Percentiles rank a stretch among this genome's conserved stretches.
Evolutionary conservation across 1,140 invertebrate species (phyloP).

Genomic region (Ceratina australensis): DNA sequence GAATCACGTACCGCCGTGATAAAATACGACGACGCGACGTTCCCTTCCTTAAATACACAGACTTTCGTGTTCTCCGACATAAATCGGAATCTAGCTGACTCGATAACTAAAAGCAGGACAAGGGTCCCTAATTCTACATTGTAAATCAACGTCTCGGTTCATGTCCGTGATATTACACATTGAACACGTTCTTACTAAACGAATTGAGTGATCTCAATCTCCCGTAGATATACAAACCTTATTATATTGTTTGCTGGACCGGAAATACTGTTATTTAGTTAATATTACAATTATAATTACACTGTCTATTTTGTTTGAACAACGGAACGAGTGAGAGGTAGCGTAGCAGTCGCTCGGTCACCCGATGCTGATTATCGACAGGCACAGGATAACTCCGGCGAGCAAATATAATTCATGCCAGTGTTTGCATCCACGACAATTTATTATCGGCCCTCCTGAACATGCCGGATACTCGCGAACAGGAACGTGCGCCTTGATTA

Average conservation of each 20-base stretch:
- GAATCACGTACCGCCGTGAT: slow-evolving; percentile 42
- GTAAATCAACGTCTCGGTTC: neutral
- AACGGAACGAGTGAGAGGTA: neutral
- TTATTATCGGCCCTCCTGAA: slow-evolving; percentile 29
- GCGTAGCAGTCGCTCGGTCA: slow-evolving; percentile 24
- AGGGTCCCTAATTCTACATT: neutral
- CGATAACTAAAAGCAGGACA: neutral
- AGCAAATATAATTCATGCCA: slow-evolving; percentile 42
- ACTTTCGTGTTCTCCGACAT: slow-evolving; percentile 38
- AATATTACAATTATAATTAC: too few relatives aligned
- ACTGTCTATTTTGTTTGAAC: too few relatives aligned
- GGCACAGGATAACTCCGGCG: slow-evolving; percentile 31
- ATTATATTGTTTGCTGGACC: neutral
- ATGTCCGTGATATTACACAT: too few relatives aligned
- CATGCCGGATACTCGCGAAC: slow-evolving; percentile 15
- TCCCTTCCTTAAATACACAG: slow-evolving; percentile 24
- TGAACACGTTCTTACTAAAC: neutral
- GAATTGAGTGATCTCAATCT: too few relatives aligned
- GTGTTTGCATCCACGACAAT: slow-evolving; percentile 27
- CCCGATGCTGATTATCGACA: slow-evolving; percentile 40
- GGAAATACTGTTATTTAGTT: neutral
- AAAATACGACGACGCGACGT: slow-evolving; percentile 12
- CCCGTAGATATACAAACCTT: too few relatives aligned
- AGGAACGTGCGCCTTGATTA: slow-evolving; percentile 19
- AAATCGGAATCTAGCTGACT: slow-evolving; percentile 26